Conservation (phyloP, 2,888 invertebrate genomes). For the Eubasilissa splendida region DNA sequence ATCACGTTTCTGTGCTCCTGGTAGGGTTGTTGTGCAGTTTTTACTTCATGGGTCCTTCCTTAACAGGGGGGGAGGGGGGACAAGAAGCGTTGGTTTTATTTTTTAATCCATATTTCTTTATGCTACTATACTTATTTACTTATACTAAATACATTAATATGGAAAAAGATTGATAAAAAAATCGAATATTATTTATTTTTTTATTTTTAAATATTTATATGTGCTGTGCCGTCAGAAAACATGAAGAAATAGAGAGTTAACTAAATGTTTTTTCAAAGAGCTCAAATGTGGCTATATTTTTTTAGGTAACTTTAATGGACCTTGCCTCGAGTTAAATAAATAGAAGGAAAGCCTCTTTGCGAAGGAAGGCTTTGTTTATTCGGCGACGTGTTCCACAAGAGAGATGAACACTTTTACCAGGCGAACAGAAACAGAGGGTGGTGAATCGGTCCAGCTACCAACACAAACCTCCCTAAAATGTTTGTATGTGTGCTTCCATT, state of each 20-base stretch:
- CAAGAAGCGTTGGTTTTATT: background rate
- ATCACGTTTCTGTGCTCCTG: constrained; percentile 51
- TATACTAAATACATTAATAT: no score
- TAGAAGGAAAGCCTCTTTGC: constrained; percentile 34
- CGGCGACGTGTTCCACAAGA: constrained; percentile 42
- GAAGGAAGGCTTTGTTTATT: constrained; percentile 40
- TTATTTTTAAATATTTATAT: no score
- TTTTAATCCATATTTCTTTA: no score
- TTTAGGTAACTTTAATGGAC: constrained; percentile 43
- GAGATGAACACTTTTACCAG: constrained; percentile 45
- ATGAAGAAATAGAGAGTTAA: background rate
- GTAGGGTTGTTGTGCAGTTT: constrained; percentile 58
- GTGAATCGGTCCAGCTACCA: constrained; percentile 11
- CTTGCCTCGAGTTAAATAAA: constrained; percentile 39
- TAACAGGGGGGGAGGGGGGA: constrained; percentile 40
- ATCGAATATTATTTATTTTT: no score
- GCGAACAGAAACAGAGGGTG: constrained; percentile 36
- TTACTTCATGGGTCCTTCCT: constrained; percentile 45
- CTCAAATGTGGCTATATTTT: constrained; percentile 24
- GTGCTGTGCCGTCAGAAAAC: no score
- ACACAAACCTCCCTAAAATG: background rate
- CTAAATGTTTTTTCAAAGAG: constrained; percentile 38
- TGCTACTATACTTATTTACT: no score
- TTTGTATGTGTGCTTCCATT: constrained; percentile 4
- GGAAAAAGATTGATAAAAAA: no score